These are phyloP conservation scores for Oenanthe oenanthe DNA, from an alignment of 2,113 vertebrate genomes.

Conservation along the genomic window DNA sequence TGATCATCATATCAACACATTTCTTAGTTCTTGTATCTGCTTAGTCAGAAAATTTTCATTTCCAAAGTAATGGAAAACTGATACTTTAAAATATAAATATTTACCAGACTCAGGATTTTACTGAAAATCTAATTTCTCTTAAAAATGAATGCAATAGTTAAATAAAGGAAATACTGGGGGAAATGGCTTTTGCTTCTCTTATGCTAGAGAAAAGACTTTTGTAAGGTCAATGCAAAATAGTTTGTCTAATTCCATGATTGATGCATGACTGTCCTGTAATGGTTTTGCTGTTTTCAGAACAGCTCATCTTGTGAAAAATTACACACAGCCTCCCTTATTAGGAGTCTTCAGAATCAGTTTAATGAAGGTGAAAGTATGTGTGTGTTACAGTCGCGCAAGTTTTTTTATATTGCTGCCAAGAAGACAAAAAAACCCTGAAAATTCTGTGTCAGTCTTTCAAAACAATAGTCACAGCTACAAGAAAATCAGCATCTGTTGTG, in stretches of 20 bases:
- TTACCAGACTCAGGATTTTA: not conserved
- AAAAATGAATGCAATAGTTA: not conserved
- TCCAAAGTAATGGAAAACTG: not conserved
- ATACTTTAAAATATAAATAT: not conserved
- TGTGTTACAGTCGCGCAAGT: not conserved
- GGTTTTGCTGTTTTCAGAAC: not conserved
- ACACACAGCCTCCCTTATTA: not conserved
- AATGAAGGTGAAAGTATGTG: not conserved
- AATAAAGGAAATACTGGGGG: not conserved
- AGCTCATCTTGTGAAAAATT: not conserved
- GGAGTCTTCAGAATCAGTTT: not conserved
- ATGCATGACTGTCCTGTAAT: not conserved
- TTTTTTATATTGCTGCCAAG: slow-evolving; percentile 47
- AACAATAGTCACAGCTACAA: slow-evolving; percentile 67
- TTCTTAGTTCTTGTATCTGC: not conserved
- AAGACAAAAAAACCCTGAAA: slow-evolving; percentile 54
- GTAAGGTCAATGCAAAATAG: not conserved
- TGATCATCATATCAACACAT: not conserved
- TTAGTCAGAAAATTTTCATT: not conserved
- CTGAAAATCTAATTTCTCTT: not conserved
- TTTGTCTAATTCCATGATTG: not conserved
- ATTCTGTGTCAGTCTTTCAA: slow-evolving; percentile 68
- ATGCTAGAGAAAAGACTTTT: not conserved
- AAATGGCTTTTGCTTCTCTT: not conserved
- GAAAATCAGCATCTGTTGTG: slow-evolving; percentile 70